phyloP scores from a whole-genome alignment of 2,113 vertebrate genomes.

The Egretta garzetta region DNA sequence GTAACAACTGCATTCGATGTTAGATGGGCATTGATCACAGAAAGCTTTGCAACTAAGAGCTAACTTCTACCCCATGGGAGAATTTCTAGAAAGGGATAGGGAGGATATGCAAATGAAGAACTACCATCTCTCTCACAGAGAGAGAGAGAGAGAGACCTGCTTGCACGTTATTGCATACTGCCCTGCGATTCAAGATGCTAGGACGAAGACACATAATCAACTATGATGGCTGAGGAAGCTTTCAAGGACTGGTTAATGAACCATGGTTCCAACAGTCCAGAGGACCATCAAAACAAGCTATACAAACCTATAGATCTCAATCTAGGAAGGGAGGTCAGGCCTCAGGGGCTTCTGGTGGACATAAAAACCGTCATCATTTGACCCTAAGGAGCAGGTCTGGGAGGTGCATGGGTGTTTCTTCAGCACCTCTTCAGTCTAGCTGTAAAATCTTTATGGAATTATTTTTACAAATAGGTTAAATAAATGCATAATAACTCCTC shows the following conservation, averaged over 20 bases:
- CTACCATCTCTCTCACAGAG: neutral
- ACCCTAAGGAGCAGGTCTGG: neutral
- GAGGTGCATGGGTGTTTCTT: neutral
- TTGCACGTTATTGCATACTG: neutral
- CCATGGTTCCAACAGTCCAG: neutral
- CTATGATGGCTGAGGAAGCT: neutral
- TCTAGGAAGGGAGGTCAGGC: neutral
- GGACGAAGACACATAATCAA: accelerated
- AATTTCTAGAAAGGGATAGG: neutral
- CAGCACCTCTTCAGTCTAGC: neutral
- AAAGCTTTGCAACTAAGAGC: neutral
- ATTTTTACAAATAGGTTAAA: neutral
- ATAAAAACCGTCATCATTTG: neutral
- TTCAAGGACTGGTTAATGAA: neutral
- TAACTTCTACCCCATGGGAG: neutral
- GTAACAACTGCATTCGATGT: neutral
- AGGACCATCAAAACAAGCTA: neutral
- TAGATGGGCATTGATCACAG: neutral
- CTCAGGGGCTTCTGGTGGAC: neutral
- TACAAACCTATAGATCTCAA: no score
- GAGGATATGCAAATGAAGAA: neutral
- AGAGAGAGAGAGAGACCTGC: neutral
- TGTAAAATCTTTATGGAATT: neutral
- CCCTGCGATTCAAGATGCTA: neutral
- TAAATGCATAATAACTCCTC: neutral